phyloP scores from a whole-genome alignment of 2,797 vertebrate genomes.

The Anas flavirostris region DNA sequence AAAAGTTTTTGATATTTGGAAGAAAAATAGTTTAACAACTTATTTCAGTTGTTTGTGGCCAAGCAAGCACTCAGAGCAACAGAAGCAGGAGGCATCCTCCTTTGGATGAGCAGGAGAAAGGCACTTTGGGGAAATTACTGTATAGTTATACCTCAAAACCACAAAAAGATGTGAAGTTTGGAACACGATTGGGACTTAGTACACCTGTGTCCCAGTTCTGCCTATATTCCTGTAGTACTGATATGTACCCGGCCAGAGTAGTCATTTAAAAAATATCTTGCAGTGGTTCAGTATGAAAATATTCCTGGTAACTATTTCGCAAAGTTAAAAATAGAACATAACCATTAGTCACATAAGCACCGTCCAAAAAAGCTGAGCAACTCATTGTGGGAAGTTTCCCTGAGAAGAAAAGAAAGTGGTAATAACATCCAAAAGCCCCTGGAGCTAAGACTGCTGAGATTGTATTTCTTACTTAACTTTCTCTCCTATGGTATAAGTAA shows the following conservation, averaged over 20 bases:
- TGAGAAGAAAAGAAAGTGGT: neutral
- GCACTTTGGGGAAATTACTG: neutral
- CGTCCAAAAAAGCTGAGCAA: conserved; percentile 8
- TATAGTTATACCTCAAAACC: neutral
- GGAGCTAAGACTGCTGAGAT: neutral
- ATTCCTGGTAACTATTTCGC: conserved; percentile 14
- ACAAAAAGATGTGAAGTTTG: neutral
- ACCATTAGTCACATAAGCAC: neutral
- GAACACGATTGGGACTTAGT: neutral
- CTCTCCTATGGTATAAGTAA: neutral
- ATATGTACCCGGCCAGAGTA: neutral
- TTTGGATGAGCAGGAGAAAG: neutral
- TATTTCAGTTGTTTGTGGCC: neutral
- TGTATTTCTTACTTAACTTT: neutral
- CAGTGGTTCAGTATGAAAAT: neutral
- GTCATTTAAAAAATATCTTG: neutral
- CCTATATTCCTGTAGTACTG: neutral
- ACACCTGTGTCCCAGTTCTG: neutral
- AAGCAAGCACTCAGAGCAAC: neutral
- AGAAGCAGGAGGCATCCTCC: neutral
- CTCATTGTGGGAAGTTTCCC: neutral
- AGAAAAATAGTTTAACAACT: neutral
- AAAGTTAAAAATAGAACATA: conserved; percentile 45
- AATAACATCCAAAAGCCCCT: neutral
- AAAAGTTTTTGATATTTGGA: neutral